phyloP scores from a whole-genome alignment of 1,140 invertebrate genomes.

The Microplitis demolitor region DNA sequence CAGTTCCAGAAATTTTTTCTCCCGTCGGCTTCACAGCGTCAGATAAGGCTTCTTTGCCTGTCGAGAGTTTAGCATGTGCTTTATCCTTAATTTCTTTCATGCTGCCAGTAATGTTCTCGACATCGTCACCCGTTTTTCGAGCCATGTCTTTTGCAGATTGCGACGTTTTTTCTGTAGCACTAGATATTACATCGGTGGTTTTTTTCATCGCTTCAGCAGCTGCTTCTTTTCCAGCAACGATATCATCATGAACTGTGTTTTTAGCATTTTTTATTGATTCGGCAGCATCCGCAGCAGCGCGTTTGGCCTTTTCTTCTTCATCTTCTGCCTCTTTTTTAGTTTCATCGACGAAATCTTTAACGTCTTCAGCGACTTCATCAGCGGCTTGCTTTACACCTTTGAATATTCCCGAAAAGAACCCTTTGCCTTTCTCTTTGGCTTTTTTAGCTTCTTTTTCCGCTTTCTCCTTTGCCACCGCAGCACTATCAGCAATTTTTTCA shows the following conservation, averaged over 20 bases:
- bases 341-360: conserved; percentile 22
- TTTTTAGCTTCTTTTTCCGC: conserved; percentile 42
- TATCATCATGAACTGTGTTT: conserved; percentile 17
- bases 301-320: conserved; percentile 1
- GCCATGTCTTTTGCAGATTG: neutral
- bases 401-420: conserved; percentile 36
- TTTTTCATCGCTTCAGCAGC: neutral
- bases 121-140: neutral
- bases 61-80: no score
- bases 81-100: no score
- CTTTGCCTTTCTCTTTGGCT: conserved; percentile 36
- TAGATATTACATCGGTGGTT: neutral
- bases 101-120: no score
- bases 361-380: conserved; percentile 11
- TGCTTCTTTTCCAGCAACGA: neutral
- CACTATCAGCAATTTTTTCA: conserved; percentile 13
- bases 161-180: neutral
- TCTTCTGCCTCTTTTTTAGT: conserved; percentile 18
- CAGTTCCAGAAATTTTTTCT: neutral
- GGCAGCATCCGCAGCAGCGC: conserved; percentile 1
- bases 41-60: no score
- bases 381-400: conserved; percentile 16
- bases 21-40: no score
- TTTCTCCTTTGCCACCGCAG: conserved; percentile 24
- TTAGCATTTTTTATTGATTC: conserved; percentile 21